These are phyloP conservation scores for Tretioscincus oriximinensis DNA, from an alignment of 2,113 vertebrate genomes.

Conservation along the genomic window DNA sequence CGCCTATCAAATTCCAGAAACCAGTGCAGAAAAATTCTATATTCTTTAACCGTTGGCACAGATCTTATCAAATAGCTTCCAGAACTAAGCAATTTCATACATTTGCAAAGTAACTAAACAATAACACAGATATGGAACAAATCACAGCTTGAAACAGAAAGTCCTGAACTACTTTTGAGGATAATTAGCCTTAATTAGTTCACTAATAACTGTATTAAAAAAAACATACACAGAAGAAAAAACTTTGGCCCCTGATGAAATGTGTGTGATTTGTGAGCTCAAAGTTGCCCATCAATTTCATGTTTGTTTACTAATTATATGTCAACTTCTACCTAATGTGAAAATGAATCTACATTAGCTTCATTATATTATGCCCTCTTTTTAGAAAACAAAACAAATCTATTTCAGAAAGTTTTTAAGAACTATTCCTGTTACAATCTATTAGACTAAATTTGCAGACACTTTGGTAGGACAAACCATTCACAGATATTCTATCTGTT, in stretches of 20 bases:
- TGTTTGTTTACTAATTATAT: conserved; percentile 12
- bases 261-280: not conserved
- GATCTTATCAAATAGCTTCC: not conserved
- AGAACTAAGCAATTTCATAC: not conserved
- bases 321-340: not conserved
- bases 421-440: not conserved
- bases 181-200: conserved; percentile 6
- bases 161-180: not conserved
- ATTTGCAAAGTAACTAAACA: not conserved
- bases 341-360: not conserved
- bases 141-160: conserved; percentile 10
- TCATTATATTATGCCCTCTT: not conserved
- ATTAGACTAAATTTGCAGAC: too few relatives aligned
- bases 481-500: not conserved
- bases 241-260: not conserved
- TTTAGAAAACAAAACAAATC: not conserved
- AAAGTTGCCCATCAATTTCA: not conserved
- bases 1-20: too few relatives aligned
- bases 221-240: not conserved
- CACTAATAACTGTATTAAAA: not conserved
- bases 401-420: not conserved
- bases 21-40: not conserved
- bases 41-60: not conserved
- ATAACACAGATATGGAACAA: not conserved
- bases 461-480: not conserved